These are phyloP conservation scores for Scolopax bukidnonensis DNA, from an alignment of 2,797 vertebrate species.

Conservation along the genomic window DNA sequence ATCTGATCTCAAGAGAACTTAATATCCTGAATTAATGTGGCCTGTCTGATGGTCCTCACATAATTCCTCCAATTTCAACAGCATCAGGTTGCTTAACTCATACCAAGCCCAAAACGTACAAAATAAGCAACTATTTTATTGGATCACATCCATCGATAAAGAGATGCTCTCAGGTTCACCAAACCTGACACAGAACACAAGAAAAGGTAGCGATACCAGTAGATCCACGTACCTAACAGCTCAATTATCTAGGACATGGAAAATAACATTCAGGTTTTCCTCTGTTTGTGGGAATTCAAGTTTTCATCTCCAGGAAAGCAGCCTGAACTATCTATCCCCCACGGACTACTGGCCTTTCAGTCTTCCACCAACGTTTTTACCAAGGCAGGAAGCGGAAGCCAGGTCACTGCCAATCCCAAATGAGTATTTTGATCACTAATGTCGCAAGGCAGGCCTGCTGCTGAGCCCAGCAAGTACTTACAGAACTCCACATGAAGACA, in stretches of 20 bases:
- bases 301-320: background rate
- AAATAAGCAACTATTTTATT: background rate
- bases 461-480: background rate
- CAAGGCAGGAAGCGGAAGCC: background rate
- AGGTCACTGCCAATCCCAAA: background rate
- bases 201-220: background rate
- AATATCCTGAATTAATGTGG: background rate
- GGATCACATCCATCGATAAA: background rate
- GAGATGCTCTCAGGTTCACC: background rate
- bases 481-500: background rate
- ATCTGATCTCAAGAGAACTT: background rate
- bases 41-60: background rate
- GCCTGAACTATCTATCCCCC: background rate
- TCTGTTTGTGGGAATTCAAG: background rate
- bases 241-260: background rate
- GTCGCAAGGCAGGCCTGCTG: background rate
- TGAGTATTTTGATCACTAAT: background rate
- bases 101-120: background rate
- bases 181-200: background rate
- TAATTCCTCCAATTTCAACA: background rate
- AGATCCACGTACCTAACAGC: background rate
- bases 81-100: background rate
- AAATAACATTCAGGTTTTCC: background rate
- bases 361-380: background rate
- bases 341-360: background rate